Conservation (phyloP, 2,113 vertebrate genomes). For the Sarotherodon lohbergeri region DNA sequence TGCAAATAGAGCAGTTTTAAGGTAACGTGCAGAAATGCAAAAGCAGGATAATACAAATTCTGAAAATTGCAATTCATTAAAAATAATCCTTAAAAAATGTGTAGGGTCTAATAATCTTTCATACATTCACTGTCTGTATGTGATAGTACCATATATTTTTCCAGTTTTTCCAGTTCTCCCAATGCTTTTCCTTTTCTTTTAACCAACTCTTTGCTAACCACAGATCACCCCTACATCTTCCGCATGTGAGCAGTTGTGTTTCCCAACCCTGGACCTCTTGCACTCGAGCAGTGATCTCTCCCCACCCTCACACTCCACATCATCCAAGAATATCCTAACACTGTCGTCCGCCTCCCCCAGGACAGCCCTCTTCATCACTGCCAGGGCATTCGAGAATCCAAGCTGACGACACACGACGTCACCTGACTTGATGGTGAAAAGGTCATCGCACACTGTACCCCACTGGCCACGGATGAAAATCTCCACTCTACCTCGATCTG, state of each 20-base stretch:
- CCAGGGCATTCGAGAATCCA: slow-evolving; percentile 46
- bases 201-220: background rate
- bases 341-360: slow-evolving; percentile 47
- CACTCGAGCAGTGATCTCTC: slow-evolving; percentile 68
- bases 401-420: slow-evolving; percentile 70
- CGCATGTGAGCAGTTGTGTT: slow-evolving; percentile 65
- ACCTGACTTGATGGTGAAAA: slow-evolving; percentile 57
- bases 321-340: slow-evolving; percentile 60
- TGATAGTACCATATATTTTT: background rate
- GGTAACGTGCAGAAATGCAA: background rate
- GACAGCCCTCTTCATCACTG: slow-evolving; percentile 59
- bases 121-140: background rate
- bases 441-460: slow-evolving; percentile 71
- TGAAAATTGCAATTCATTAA: background rate
- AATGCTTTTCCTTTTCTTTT: background rate
- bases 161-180: background rate
- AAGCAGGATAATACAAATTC: background rate
- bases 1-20: background rate
- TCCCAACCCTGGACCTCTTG: slow-evolving; percentile 60
- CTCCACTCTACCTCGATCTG: slow-evolving; percentile 64
- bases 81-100: background rate
- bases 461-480: slow-evolving; percentile 67
- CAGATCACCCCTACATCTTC: slow-evolving; percentile 71
- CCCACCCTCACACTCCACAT: slow-evolving; percentile 68
- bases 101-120: background rate